Conservation (phyloP, 2,113 vertebrate species). For the Bubo bubo region DNA sequence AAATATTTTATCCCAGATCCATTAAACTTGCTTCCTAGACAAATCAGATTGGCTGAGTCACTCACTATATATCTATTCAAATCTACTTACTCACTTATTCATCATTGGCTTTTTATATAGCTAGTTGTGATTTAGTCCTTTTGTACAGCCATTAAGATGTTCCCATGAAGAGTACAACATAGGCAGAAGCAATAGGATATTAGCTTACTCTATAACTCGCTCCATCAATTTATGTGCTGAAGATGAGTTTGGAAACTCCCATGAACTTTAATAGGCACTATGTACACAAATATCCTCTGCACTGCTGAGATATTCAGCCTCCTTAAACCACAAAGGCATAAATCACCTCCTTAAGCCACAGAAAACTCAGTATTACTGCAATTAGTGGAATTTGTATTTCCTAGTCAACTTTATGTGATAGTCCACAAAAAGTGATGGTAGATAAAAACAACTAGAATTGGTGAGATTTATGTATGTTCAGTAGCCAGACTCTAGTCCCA, state of each 20-base stretch:
- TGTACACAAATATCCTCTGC: background rate
- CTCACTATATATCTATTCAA: background rate
- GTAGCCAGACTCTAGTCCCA: background rate
- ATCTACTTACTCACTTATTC: background rate
- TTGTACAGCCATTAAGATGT: background rate
- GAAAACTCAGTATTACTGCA: background rate
- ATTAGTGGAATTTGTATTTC: background rate
- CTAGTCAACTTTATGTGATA: background rate
- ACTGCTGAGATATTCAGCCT: background rate
- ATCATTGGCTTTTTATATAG: background rate
- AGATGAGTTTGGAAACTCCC: background rate
- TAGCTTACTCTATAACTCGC: background rate
- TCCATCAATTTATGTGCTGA: background rate
- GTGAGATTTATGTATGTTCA: background rate
- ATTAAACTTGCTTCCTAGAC: background rate
- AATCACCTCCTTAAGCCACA: background rate
- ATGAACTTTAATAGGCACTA: background rate
- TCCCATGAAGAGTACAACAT: background rate
- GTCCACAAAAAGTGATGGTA: background rate
- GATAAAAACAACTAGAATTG: background rate
- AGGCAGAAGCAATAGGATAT: background rate
- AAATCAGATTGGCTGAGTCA: background rate
- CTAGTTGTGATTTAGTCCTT: background rate
- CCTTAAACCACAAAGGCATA: background rate
- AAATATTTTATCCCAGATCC: background rate